These are phyloP conservation scores for Phalacrocorax pelagicus DNA, from an alignment of 2,113 vertebrate species.

Conservation along the genomic window DNA sequence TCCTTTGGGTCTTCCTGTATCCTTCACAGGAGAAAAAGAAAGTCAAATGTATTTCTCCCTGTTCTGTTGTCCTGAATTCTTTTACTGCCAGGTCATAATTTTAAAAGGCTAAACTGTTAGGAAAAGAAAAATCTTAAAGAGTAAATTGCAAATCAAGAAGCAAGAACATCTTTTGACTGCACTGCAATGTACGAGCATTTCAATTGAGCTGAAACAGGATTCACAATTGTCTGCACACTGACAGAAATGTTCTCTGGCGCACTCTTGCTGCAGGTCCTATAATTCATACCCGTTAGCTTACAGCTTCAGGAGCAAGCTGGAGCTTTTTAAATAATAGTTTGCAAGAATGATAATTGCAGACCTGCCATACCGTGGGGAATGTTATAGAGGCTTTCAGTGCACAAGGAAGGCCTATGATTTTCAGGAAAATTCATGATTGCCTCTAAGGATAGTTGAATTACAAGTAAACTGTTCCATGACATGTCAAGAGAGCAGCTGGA, in stretches of 20 bases:
- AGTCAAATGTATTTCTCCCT: not conserved
- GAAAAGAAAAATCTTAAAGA: not conserved
- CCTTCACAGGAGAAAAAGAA: not conserved
- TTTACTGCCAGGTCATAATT: not conserved
- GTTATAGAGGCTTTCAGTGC: not conserved
- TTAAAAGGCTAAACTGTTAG: not conserved
- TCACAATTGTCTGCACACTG: not conserved
- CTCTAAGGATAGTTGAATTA: not conserved
- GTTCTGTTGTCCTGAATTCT: not conserved
- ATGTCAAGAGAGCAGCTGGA: not conserved
- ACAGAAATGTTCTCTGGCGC: not conserved
- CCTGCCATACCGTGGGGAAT: not conserved
- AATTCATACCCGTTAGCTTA: not conserved
- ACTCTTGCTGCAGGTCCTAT: not conserved
- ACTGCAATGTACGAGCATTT: not conserved
- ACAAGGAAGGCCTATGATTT: not conserved
- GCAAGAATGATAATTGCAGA: conserved; percentile 14
- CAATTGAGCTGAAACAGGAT: not conserved
- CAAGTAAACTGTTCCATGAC: not conserved
- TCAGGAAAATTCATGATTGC: not conserved
- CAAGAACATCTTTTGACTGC: not conserved
- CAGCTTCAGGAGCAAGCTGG: not conserved
- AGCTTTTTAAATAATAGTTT: conserved; percentile 39
- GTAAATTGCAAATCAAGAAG: not conserved
- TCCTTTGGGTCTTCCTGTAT: not conserved